These are phyloP conservation scores for Acleris sparsana DNA, from an alignment of 2,888 invertebrate species.

Conservation along the genomic window DNA sequence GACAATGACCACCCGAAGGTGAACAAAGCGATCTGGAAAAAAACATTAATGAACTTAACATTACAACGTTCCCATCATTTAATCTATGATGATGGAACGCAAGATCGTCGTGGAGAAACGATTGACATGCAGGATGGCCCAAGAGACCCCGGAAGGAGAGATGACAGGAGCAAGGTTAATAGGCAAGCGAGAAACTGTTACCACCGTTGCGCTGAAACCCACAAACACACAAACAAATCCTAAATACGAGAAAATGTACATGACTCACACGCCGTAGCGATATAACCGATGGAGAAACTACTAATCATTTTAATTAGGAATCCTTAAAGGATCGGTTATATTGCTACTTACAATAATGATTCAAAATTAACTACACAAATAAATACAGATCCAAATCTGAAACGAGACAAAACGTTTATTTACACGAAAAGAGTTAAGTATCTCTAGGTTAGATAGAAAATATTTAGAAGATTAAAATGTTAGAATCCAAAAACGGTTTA, in stretches of 20 bases:
- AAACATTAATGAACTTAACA: constrained; percentile 44
- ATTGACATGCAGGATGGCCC: constrained; percentile 73
- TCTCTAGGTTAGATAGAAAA: constrained; percentile 81
- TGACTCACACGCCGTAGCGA: constrained; percentile 66
- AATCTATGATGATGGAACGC: constrained; percentile 62
- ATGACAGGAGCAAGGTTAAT: constrained; percentile 70
- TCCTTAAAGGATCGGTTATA: constrained; percentile 49
- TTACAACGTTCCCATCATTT: constrained; percentile 58
- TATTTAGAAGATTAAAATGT: constrained; percentile 79
- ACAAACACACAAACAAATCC: constrained; percentile 80
- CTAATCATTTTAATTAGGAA: not conserved
- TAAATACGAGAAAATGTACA: constrained; percentile 76
- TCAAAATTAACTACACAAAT: constrained; percentile 78
- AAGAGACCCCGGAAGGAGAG: constrained; percentile 63
- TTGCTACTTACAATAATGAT: constrained; percentile 72
- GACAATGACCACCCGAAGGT: constrained; percentile 41
- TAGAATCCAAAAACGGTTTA: constrained; percentile 59
- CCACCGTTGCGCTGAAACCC: constrained; percentile 78
- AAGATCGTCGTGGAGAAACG: constrained; percentile 79
- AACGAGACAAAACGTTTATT: constrained; percentile 80
- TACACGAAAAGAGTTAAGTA: constrained; percentile 80
- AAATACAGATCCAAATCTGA: constrained; percentile 79
- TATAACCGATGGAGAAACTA: constrained; percentile 46
- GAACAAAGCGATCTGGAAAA: constrained; percentile 45
- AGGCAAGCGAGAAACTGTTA: constrained; percentile 82